Evolutionary conservation across 2,113 vertebrate species (phyloP), one percentile per base, ranked within the genome.

Genomic region (Megaceryle torquata): DNA sequence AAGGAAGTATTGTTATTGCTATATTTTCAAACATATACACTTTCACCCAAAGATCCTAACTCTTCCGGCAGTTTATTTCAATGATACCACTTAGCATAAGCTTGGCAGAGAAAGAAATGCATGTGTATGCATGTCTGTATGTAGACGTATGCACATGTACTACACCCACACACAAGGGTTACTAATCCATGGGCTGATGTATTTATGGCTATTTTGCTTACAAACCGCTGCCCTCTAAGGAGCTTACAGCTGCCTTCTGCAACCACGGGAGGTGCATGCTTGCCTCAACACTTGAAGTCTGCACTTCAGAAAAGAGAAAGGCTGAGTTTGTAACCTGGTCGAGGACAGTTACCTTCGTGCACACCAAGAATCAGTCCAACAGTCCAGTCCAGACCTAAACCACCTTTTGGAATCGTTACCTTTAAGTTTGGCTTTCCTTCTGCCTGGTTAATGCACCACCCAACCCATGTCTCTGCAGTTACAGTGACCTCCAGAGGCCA

Each of bases 11-110:
- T 93, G 74, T 64, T 93, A 84, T 57, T 94, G 93, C 81, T 43
- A 0, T 53, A 37, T 91, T 96, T 94, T 92, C 90, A 93, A 94
- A 65, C 91, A 79, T 9, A 22, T 43, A 92, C 84, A 91, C 92
- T 94, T 97, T 97, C 92, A 96, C 92, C 95, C 90, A 94, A 97
- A 96, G 96, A 90, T 96, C 88, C 94, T 93, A 89, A 82, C 83
- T 93, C 95, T 80, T 15, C 93, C 88, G 95, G 93, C 93, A 91
- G 77, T 82, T 95, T 80, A 77, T 92, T 94, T 91, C 92, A 90
- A 33, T 68, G 90, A 91, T 94, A 91, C 82, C 86, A 91, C 91
- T 94, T 79, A 94, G 93, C 88, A 76, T 76, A 89, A 77, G 86
- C 95, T 93, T 96, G 93, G 95, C 94, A 89, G 92, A 78, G 93